Evolutionary conservation across 2,888 invertebrate genomes (phyloP), one percentile per base, ranked within the genome.

Genomic region (Andrena minutula): DNA sequence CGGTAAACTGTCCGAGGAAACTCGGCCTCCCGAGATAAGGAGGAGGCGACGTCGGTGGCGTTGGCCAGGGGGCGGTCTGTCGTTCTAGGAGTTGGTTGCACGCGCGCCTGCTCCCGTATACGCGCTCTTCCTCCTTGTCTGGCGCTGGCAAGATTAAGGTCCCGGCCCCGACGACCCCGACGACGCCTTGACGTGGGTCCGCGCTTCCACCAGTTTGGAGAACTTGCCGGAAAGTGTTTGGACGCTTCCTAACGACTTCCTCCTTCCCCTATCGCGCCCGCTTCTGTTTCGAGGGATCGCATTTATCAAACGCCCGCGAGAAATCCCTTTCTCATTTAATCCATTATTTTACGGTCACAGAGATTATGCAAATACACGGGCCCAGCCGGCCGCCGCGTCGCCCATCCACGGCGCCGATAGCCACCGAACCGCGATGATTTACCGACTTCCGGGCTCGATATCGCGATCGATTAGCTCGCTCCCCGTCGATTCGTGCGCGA

Each of bases 1-100:
- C 88, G 90, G 92, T 91, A 93, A 94, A 93, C 93, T 94, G 93
- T 93, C 93, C 93, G 90, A 91, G 91, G 92, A 92, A 92, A 93
- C 91, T 92, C 92, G 91, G 90, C 89, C 90, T 91, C 82, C 86
- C 85, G 87, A 93, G 93, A 93, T 93, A 93, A 93, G 93, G 89
- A 90, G 90, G 73, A 79, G 78, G 82, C 68, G 83, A 56, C 41
- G 71, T 41, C 49, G 77, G 32, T 58, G 65, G 72, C 28, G 81
- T 80, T 75, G 35, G 82, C 53, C 53, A 23, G 77, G 68, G 81
- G 86, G 82, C 78, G 85, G 88, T 81, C 84, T 85, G 86, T 86
- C 86, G 75, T 86, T 79, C 89, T 69, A 83, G 68, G 75, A 84
- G 84, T 79, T 80, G 66, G 80, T 79, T 79, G 79, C 88, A 80